phyloP scores from a whole-genome alignment of 2,888 invertebrate genomes.

The Cerastis rubricosa region DNA sequence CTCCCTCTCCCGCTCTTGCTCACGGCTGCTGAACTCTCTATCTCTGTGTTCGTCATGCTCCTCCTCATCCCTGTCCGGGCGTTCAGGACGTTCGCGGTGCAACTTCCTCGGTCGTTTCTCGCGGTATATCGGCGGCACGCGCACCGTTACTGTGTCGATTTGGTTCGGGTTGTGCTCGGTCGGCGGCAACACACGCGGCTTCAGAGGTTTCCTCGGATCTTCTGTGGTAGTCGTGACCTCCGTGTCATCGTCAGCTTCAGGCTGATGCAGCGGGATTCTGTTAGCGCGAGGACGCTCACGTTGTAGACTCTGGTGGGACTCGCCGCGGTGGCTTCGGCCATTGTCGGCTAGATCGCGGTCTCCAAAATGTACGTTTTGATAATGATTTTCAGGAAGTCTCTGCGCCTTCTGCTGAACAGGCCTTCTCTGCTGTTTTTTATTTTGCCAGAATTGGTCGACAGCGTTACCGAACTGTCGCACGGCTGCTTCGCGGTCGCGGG shows the following conservation, averaged over 20 bases:
- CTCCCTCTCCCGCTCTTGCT: conserved; percentile 61
- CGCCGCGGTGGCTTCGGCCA: conserved; percentile 68
- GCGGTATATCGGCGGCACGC: conserved; percentile 88
- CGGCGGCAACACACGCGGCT: conserved; percentile 86
- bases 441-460: conserved; percentile 86
- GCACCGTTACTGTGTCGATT: conserved; percentile 88
- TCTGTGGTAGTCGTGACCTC: conserved; percentile 87
- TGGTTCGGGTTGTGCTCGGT: conserved; percentile 88
- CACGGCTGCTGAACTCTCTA: conserved; percentile 55
- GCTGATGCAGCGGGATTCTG: conserved; percentile 71
- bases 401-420: conserved; percentile 65
- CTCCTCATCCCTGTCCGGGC: conserved; percentile 75
- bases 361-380: conserved; percentile 86
- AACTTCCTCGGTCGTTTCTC: conserved; percentile 86
- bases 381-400: conserved; percentile 78
- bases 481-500: conserved; percentile 79
- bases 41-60: conserved; percentile 59
- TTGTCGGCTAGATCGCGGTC: conserved; percentile 79
- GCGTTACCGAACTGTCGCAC: conserved; percentile 83
- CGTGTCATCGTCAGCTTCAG: conserved; percentile 78
- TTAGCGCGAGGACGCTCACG: conserved; percentile 73
- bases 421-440: conserved; percentile 70
- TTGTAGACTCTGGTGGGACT: conserved; percentile 76
- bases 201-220: conserved; percentile 82
- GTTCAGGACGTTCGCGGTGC: conserved; percentile 82